Base-by-base conservation (phyloP, 2,797 vertebrate species). In the Ctenochaetus hawaiiensis region DNA sequence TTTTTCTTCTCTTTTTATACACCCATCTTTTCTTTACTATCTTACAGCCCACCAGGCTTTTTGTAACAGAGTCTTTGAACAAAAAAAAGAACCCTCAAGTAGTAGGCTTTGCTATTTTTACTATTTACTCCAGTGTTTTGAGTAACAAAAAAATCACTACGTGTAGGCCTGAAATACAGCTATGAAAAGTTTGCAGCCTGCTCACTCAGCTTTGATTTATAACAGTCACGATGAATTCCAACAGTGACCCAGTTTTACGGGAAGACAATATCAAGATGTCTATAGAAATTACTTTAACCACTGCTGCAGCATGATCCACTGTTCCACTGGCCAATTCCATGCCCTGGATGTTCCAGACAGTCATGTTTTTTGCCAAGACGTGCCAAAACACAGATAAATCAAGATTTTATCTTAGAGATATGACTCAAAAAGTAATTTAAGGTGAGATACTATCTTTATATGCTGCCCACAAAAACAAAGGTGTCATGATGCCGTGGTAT, bases 161-260 rank as follows among this genome's bases (percentile, higher is more conserved):
- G 41, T 78, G 48, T 67, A 61, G 48, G 41, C 44, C 54, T 17
- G 47, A 79, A 83, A 73, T 8, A 0, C 9, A 18, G 13, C 47
- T 77, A 62, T 22, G 58, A 66, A 43, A 60, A 51, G 18, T 70
- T 44, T 63, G 44, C 22, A 58, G 26, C 13, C 49, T 37, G 41
- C 16, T 58, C 8, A 14, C 48, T 45, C 30, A 10, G 30, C 44
- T 63, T 58, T 39, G 26, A 65, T 66, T 49, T 54, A 63, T 57
- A 71, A 47, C 37, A 65, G 2, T 64, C 48, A 3, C 44, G 51
- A 58, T 8, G 20, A 43, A 74, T 63, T 63, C 34, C 52, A 59
- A 62, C n/a, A 51, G 56, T 51, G 47, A 72, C 62, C 58, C 44
- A 72, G 34, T 60, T 74, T 71, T 52, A 52, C 8, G 4, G 12